Evolutionary conservation across 2,797 vertebrate species (phyloP).

Genomic region (Chelmon rostratus): DNA sequence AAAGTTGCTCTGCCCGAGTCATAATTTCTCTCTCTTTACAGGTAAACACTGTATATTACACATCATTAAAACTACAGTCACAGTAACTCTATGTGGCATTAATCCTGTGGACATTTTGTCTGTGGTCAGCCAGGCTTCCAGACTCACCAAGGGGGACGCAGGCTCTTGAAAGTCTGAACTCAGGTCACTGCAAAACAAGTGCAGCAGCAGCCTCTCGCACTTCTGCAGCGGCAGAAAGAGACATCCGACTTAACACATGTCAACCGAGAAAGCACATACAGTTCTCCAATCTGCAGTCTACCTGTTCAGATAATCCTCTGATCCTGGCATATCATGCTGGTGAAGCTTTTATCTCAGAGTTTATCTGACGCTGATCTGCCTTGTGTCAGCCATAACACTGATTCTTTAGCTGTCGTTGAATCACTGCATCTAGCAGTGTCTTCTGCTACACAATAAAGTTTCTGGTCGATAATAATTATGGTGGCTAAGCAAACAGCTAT

Average conservation of each 20-base stretch:
- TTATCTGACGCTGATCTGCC: background rate
- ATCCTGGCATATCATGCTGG: background rate
- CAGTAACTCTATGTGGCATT: constrained; percentile 65
- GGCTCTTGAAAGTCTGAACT: constrained; percentile 42
- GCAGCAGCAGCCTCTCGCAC: constrained; percentile 72
- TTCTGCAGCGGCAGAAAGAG: constrained; percentile 59
- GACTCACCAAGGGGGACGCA: constrained; percentile 56
- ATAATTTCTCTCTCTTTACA: constrained; percentile 12
- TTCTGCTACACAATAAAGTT: background rate
- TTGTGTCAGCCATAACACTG: background rate
- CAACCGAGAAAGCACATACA: background rate
- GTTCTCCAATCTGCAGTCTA: background rate
- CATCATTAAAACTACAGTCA: constrained; percentile 48
- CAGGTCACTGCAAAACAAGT: constrained; percentile 64
- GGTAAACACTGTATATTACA: constrained; percentile 36
- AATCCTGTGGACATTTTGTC: constrained; percentile 52
- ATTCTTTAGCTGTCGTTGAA: background rate
- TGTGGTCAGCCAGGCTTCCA: constrained; percentile 30
- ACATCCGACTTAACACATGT: constrained; percentile 16
- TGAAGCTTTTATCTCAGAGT: background rate
- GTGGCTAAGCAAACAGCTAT: background rate
- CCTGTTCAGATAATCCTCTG: background rate
- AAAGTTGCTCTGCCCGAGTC: constrained; percentile 1
- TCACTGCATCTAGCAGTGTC: background rate
- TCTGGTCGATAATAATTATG: background rate